phyloP scores from a whole-genome alignment of 2,113 vertebrate species.

The Malaclemys terrapin region DNA sequence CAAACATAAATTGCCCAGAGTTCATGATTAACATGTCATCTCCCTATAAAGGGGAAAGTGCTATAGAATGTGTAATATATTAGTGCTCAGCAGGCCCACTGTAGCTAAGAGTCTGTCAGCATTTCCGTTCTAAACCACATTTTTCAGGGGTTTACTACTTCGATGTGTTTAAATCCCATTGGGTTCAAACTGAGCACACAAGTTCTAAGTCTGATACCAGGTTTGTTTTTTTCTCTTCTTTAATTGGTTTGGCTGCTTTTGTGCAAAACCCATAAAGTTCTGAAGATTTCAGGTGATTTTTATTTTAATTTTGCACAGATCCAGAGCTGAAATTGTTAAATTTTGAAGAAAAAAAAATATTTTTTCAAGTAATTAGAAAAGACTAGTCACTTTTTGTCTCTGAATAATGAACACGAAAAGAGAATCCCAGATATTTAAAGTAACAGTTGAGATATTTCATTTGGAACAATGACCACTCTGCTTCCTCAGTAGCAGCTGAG shows the following conservation, averaged over 20 bases:
- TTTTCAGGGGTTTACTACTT: background rate
- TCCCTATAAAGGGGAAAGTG: background rate
- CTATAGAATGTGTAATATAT: background rate
- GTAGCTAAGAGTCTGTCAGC: background rate
- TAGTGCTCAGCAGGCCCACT: background rate
- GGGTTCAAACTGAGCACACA: background rate
- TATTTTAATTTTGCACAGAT: background rate
- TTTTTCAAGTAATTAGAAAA: background rate
- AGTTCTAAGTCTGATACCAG: background rate
- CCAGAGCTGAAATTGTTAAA: background rate
- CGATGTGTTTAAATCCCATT: background rate
- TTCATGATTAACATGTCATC: background rate
- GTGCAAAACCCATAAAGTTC: background rate
- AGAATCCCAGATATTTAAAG: constrained; percentile 50
- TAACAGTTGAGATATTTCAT: constrained; percentile 20
- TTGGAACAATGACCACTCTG: background rate
- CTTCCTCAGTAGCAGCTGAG: constrained; percentile 21
- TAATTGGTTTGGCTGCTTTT: background rate
- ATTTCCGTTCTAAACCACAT: background rate
- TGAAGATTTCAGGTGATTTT: background rate
- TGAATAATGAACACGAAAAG: constrained; percentile 11
- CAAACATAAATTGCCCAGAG: background rate
- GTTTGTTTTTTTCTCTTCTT: background rate
- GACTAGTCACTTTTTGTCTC: background rate
- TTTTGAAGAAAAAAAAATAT: background rate